A percentile compares a stretch with the other conserved stretches of the same genome.
Evolutionary conservation across 2,888 invertebrate species (phyloP).

Genomic region (Tyria jacobaeae): DNA sequence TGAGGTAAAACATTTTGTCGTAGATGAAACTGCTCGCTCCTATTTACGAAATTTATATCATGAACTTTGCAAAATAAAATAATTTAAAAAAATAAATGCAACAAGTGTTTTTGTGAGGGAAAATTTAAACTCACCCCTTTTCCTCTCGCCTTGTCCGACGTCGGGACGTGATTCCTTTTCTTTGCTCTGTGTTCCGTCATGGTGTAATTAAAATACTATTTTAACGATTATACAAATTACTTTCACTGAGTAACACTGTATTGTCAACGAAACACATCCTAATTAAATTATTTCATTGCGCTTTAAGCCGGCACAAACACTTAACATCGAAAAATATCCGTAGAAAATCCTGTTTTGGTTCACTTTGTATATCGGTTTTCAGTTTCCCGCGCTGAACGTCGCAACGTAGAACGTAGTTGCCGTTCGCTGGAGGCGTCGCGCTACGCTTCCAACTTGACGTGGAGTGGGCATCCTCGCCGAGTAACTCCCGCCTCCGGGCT

Average conservation of each 20-base stretch:
- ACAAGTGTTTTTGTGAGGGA: neutral
- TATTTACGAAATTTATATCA: conserved; percentile 9
- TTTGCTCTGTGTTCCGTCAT: conserved; percentile 49
- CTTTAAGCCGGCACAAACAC: conserved; percentile 20
- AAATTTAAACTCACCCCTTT: conserved; percentile 72
- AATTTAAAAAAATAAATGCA: conserved; percentile 1
- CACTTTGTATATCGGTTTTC: conserved; percentile 29
- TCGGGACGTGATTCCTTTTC: conserved; percentile 63
- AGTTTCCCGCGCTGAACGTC: conserved; percentile 52
- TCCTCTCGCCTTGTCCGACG: conserved; percentile 71
- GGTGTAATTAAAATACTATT: conserved; percentile 40
- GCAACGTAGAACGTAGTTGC: conserved; percentile 32
- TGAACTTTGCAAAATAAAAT: conserved; percentile 10
- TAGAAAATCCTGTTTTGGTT: conserved; percentile 28
- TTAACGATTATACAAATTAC: conserved; percentile 31
- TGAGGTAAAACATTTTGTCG: conserved; percentile 4
- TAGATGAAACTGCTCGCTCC: conserved; percentile 2
- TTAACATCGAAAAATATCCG: conserved; percentile 40
- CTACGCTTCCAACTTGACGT: conserved; percentile 66
- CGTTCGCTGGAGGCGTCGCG: conserved; percentile 69
- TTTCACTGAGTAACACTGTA: conserved; percentile 50
- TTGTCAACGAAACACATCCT: conserved; percentile 46
- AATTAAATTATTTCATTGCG: conserved; percentile 34
- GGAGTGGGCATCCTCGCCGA: conserved; percentile 69
- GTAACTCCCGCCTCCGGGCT: conserved; percentile 68